Evolutionary conservation across 2,888 invertebrate species (phyloP), one percentile per base, ranked within the genome.

Genomic region (Galerucella nymphaeae): DNA sequence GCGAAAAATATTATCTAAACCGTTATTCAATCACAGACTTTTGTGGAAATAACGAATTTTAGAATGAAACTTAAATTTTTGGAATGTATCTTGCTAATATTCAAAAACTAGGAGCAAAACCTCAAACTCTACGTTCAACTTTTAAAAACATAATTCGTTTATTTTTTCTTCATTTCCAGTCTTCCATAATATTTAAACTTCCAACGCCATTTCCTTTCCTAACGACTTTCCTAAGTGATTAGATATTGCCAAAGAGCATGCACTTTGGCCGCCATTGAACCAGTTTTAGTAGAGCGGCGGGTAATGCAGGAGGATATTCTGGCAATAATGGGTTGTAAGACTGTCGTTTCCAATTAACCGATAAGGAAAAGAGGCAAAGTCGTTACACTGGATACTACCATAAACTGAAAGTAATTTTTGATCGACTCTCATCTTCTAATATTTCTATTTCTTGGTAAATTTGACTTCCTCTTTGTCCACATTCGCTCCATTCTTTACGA

Each of bases 231-330:
- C 73, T 69, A 70, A 73, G 70, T 75, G 71, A 75, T 75, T 75
- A 71, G 70, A 70, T 75, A 73, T 66, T 71, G 70, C 66, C 66
- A 70, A 66, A 75, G 70, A 74, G 73, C 73, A 71, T 59, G 63
- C 73, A 67, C 66, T 72, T 70, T 66, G 66, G 57, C 20, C 18
- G 74, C 69, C 67, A 74, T 69, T 69, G 66, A 58, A 72, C 13
- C 66, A 66, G 38, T 38, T 57, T 41, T 53, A 41, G 38, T 38
- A 41, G 57, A n/a, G 30, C 55, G 42, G 55, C 55, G 55, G 11
- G 16, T 9, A 42, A 20, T 62, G 61, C 61, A 58, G 45, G 64
- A 64, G 11, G 68, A 66, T 66, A 71, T 61, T 72, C 71, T 61
- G 55, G 68, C 63, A 69, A 70, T 75, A 73, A 73, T 70, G 61